phyloP scores from a whole-genome alignment of 2,113 vertebrate genomes.

The Miniopterus natalensis region DNA sequence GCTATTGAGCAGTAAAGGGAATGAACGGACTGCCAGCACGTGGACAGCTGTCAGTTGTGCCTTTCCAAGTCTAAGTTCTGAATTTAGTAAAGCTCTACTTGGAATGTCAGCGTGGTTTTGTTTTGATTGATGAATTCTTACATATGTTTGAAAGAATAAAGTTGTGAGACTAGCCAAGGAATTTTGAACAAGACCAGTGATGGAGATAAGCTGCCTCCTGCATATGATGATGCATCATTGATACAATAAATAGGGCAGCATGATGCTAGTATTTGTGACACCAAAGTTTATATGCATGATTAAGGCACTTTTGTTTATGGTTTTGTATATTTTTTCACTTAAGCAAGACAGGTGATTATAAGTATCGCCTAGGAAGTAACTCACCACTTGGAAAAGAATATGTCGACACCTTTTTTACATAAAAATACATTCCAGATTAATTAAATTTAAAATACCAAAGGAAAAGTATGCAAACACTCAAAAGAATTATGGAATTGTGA shows the following conservation, averaged over 20 bases:
- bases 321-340: not conserved
- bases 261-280: not conserved
- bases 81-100: not conserved
- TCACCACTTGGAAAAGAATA: not conserved
- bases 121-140: not conserved
- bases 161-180: not conserved
- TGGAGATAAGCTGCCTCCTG: not conserved
- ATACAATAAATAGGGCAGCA: not conserved
- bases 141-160: not conserved
- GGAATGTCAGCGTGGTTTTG: not conserved
- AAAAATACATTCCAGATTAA: conserved; percentile 41
- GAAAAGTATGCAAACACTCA: not conserved
- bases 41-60: too few relatives aligned
- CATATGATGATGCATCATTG: rapidly evolving
- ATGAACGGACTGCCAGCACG: rapidly evolving
- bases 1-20: not conserved
- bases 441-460: not conserved
- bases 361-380: not conserved
- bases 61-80: not conserved
- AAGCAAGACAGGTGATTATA: not conserved
- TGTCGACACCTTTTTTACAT: not conserved
- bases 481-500: not conserved
- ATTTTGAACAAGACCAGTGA: not conserved
- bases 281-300: not conserved
- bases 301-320: not conserved